These are phyloP conservation scores for Mystacornis crossleyi DNA, from an alignment of 2,113 vertebrate genomes.

Conservation along the genomic window DNA sequence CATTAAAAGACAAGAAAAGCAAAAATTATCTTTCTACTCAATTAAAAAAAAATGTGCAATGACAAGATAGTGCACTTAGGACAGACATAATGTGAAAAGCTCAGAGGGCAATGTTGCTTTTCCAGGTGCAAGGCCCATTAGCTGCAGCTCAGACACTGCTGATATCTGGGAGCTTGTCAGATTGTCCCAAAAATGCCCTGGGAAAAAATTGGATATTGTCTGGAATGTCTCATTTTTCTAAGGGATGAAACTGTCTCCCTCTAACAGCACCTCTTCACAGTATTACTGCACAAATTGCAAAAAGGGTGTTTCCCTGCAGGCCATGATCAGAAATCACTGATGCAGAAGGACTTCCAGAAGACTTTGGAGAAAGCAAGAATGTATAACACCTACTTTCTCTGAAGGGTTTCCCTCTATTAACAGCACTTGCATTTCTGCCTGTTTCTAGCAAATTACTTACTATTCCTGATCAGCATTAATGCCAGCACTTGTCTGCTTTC, in stretches of 20 bases:
- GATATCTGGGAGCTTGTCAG: not conserved
- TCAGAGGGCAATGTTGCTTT: not conserved
- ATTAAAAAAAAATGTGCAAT: not conserved
- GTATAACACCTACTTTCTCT: not conserved
- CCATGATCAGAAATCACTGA: not conserved
- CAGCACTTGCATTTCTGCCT: not conserved
- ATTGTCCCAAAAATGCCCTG: not conserved
- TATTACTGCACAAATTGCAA: not conserved
- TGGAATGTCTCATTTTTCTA: not conserved
- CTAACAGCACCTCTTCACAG: not conserved
- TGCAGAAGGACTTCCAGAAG: not conserved
- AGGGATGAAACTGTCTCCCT: not conserved
- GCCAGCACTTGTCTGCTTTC: not conserved
- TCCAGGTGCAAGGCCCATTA: not conserved
- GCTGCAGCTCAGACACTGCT: not conserved
- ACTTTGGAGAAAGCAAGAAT: not conserved
- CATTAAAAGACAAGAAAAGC: not conserved
- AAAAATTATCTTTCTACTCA: not conserved
- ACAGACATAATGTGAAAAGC: not conserved
- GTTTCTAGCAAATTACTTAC: not conserved
- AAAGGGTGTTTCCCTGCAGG: slow-evolving; percentile 11
- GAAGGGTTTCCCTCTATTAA: not conserved
- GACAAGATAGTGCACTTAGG: not conserved
- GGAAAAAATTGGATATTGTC: not conserved
- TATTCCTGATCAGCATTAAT: not conserved